Base-by-base conservation (phyloP, 2,888 invertebrate species). In the Sarcophaga carnaria region DNA sequence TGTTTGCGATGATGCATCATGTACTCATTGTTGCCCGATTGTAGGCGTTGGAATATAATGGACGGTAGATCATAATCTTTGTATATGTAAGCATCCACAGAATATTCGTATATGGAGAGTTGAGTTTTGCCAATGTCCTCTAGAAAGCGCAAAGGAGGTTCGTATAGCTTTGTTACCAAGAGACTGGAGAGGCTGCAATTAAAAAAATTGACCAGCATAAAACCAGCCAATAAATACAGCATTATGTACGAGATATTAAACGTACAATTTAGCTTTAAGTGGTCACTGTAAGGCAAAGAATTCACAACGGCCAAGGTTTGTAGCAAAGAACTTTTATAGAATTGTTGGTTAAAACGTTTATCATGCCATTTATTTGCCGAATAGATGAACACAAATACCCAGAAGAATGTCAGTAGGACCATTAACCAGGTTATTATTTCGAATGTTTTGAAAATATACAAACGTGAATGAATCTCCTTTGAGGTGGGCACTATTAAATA, bases 121-220 rank as follows among this genome's bases (percentile, higher is more conserved):
- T 62, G 60, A 0, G 78, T 83, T 74, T 79, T 74, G 10, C 8
- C 63, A 0, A 79, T 11, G 69, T 83, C 83, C 45, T 79, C 59
- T 25, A 83, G 1, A 1, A 63, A 64, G 20, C 6, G 67, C 0
- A 79, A 62, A 11, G 67, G 54, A 2, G 69, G n/a, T 17, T 79
- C 69, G 59, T 72, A 83, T 0, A 74, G 25, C 20, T 79, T 79
- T 2, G 79, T 69, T 8, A 66, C 63, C 54, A 74, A 54, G 2
- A 86, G 22, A 45, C 86, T 78, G 54, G 77, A 86, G 2, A 86
- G 45, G 64, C 74, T 80, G 11, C 69, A 69, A 12, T 60, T 77
- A 8, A 77, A 86, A 20, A 69, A 64, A 14, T 64, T 72, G 1
- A 60, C 64, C 54, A 86, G 3, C 37, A 86, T 72, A 12, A 80